Evolutionary conservation across 2,113 vertebrate species (phyloP).

Genomic region (Aleadryas rufinucha): DNA sequence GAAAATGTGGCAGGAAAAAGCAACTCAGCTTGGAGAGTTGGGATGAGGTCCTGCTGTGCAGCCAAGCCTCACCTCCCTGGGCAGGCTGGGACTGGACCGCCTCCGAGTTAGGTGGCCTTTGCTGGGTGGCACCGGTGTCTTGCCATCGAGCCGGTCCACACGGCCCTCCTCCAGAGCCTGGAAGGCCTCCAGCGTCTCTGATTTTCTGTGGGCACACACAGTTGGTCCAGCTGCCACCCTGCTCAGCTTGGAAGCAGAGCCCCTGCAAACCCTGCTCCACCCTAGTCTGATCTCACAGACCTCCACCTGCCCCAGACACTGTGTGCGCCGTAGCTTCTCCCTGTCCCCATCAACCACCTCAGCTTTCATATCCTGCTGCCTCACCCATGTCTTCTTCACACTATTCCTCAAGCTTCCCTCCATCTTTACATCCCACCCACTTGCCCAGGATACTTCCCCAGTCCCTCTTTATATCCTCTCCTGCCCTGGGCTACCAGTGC

Average conservation of each 20-base stretch:
- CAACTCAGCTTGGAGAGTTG: not conserved
- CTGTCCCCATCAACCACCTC: not conserved
- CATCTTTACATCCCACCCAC: not conserved
- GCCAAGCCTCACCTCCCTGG: conserved; percentile 72
- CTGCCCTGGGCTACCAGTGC: not conserved
- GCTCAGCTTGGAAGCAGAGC: not conserved
- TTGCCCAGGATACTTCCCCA: not conserved
- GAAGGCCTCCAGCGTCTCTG: conserved; percentile 73
- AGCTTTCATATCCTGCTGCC: not conserved
- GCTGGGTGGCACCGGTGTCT: conserved; percentile 36
- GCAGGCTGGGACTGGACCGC: conserved; percentile 70
- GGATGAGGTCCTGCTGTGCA: not conserved
- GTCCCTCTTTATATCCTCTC: not conserved
- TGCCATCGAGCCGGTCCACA: conserved; percentile 60
- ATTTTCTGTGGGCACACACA: conserved; percentile 65
- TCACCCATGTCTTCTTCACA: not conserved
- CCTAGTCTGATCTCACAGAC: not conserved
- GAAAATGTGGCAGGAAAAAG: not conserved
- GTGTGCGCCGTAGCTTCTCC: fast-evolving
- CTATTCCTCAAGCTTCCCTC: not conserved
- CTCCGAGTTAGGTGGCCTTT: conserved; percentile 64
- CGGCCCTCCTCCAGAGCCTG: conserved; percentile 72
- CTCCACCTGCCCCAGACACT: not conserved
- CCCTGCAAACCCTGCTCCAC: not conserved
- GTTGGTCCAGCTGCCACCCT: not conserved